Percentiles rank a stretch among this genome's conserved stretches.
phyloP scores from a whole-genome alignment of 2,113 vertebrate genomes.

The Gymnobelideus leadbeateri region DNA sequence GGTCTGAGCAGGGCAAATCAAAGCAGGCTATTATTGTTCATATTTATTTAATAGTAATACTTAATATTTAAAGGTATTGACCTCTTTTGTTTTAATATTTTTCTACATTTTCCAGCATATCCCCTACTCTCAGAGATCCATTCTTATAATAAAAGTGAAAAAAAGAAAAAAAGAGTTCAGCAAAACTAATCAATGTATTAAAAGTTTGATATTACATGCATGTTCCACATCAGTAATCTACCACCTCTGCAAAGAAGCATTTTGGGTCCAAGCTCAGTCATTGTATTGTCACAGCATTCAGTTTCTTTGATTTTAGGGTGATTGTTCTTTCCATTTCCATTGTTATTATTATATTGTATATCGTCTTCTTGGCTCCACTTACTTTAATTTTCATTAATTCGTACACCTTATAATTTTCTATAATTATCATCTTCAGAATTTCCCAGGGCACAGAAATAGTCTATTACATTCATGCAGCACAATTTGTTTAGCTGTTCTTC shows the following conservation, averaged over 20 bases:
- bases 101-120: neutral
- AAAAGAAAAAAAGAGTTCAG: neutral
- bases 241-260: too few relatives aligned
- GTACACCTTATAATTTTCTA: neutral
- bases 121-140: neutral
- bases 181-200: neutral
- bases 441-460: neutral
- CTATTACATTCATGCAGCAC: neutral
- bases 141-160: neutral
- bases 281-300: neutral
- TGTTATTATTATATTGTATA: neutral
- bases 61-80: neutral
- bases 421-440: neutral
- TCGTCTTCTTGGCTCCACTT: neutral
- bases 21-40: neutral
- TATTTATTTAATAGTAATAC: neutral
- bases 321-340: neutral
- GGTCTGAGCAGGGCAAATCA: neutral
- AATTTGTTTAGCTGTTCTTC: neutral
- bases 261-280: neutral
- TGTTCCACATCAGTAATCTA: neutral
- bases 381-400: neutral
- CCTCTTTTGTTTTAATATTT: neutral
- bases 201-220: neutral
- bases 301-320: neutral